Conservation (phyloP, 2,113 vertebrate genomes). For the Mirounga angustirostris region DNA sequence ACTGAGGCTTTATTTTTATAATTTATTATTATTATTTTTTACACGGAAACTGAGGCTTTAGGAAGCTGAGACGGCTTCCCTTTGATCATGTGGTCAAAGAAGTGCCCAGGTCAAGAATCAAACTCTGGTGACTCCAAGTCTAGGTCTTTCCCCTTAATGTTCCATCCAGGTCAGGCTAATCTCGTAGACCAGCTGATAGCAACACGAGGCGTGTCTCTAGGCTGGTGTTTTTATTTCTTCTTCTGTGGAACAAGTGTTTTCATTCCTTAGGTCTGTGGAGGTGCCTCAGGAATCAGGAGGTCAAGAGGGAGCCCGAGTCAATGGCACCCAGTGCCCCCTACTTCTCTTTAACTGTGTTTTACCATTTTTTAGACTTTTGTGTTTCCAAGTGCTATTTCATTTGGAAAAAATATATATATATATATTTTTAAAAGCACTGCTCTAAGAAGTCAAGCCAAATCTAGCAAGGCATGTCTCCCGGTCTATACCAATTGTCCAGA, state of each 20-base stretch:
- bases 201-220: neutral
- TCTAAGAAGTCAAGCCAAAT: neutral
- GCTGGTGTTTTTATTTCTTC: neutral
- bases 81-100: neutral
- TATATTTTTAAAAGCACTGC: neutral
- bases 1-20: neutral
- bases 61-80: neutral
- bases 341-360: neutral
- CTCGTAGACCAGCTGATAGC: neutral
- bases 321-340: accelerated
- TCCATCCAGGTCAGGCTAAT: neutral
- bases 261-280: neutral
- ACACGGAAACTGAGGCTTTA: neutral
- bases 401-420: too few species aligned
- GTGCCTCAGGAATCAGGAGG: neutral
- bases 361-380: neutral
- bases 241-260: neutral
- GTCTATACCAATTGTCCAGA: neutral
- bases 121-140: neutral
- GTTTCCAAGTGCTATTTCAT: neutral
- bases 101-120: neutral
- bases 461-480: neutral
- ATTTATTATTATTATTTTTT: neutral
- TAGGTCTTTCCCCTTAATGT: neutral
- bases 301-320: neutral